These are phyloP conservation scores for Pachliopta kotzebuea DNA, from an alignment of 2,888 invertebrate genomes.

Conservation along the genomic window DNA sequence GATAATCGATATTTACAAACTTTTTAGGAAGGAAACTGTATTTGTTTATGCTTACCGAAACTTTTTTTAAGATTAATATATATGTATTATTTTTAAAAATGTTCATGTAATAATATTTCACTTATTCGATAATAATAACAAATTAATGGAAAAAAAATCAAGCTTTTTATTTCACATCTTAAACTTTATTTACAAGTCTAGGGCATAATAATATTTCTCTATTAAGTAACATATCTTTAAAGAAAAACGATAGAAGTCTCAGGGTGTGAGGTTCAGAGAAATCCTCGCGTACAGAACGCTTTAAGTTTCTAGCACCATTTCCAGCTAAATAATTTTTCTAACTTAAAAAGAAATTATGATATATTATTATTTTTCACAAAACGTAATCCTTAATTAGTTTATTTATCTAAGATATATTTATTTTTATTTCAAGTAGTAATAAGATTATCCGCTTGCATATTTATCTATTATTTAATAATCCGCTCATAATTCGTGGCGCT, in stretches of 20 bases:
- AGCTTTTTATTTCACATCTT: constrained; percentile 16
- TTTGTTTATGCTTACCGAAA: no score
- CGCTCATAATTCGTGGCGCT: no score
- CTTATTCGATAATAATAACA: background rate
- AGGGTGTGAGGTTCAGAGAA: constrained; percentile 10
- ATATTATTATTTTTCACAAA: constrained; percentile 6
- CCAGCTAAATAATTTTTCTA: constrained; percentile 36
- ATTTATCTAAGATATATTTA: no score
- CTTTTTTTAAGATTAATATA: no score
- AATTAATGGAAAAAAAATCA: constrained; percentile 10
- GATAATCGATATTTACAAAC: no score
- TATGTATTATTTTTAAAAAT: no score
- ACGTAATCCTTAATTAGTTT: background rate
- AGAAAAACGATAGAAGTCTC: constrained; percentile 15
- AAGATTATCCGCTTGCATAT: no score
- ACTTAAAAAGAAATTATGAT: constrained; percentile 15
- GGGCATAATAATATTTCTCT: constrained; percentile 33
- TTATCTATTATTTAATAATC: no score
- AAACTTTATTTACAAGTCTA: constrained; percentile 22
- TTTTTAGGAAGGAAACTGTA: no score
- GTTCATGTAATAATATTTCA: no score
- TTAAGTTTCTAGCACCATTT: constrained; percentile 41
- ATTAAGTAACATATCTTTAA: constrained; percentile 21
- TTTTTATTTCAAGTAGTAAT: no score
- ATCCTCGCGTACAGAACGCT: constrained; percentile 24